These are phyloP conservation scores for Ameiurus melas DNA, from an alignment of 2,113 vertebrate genomes.

Conservation along the genomic window DNA sequence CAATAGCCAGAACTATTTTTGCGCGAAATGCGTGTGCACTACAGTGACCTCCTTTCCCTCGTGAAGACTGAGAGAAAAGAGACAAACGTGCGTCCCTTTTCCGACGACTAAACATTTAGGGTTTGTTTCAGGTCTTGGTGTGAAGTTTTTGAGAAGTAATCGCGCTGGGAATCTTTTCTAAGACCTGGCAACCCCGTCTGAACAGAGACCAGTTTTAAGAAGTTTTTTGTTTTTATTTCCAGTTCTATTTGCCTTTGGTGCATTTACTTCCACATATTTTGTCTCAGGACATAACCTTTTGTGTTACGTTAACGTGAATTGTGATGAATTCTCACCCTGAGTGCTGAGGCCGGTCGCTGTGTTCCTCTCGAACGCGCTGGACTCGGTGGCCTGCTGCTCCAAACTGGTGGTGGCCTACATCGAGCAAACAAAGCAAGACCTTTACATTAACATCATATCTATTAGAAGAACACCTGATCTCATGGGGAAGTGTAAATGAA, in stretches of 20 bases:
- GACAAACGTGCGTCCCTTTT: background rate
- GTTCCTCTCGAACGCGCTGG: conserved; percentile 79
- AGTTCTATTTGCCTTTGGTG: no score
- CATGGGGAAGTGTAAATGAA: background rate
- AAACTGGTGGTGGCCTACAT: conserved; percentile 73
- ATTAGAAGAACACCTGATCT: background rate
- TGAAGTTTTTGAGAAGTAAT: background rate
- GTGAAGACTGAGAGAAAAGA: background rate
- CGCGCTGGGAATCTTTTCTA: background rate
- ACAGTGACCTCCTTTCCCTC: background rate
- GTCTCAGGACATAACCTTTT: background rate
- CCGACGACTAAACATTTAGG: background rate
- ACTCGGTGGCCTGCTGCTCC: conserved; percentile 77
- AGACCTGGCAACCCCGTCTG: background rate
- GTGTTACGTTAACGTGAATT: background rate
- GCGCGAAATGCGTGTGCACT: background rate
- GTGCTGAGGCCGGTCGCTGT: conserved; percentile 76
- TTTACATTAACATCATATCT: background rate
- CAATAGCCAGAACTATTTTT: background rate
- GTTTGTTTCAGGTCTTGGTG: background rate
- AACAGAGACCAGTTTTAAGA: background rate
- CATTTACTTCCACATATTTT: background rate
- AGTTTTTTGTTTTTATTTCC: background rate
- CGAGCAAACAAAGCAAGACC: background rate
- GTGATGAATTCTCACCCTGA: conserved; percentile 74